Evolutionary conservation across 2,113 vertebrate species (phyloP).

Genomic region (Pelecanus crispus): DNA sequence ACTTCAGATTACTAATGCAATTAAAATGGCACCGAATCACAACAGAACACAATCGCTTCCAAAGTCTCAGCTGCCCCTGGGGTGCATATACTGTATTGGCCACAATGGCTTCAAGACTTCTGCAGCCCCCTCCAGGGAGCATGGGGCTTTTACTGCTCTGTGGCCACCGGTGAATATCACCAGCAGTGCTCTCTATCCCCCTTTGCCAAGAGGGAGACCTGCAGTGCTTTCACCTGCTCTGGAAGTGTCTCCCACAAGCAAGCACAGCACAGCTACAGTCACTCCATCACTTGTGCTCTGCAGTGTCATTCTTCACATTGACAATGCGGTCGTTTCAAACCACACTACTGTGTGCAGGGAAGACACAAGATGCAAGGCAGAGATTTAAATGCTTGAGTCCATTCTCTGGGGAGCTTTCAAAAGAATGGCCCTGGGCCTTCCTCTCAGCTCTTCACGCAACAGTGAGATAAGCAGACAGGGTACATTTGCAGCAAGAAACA

Average conservation of each 20-base stretch:
- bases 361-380: rapidly evolving
- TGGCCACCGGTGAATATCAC: neutral
- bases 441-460: neutral
- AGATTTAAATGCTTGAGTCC: neutral
- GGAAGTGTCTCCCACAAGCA: neutral
- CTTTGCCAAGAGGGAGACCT: neutral
- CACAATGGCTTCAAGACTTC: neutral
- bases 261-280: neutral
- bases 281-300: neutral
- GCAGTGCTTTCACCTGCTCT: neutral
- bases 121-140: neutral
- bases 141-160: rapidly evolving
- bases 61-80: neutral
- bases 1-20: neutral
- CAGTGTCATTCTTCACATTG: neutral
- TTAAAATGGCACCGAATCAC: neutral
- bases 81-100: no score
- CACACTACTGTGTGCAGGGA: neutral
- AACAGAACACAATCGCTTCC: neutral
- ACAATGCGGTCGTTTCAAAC: neutral
- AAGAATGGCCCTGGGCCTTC: neutral
- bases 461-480: neutral
- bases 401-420: neutral
- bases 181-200: neutral
- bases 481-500: neutral